Evolutionary conservation across 2,797 vertebrate species (phyloP), one percentile per base, ranked within the genome.

Genomic region (Dendrocincla fuliginosa): DNA sequence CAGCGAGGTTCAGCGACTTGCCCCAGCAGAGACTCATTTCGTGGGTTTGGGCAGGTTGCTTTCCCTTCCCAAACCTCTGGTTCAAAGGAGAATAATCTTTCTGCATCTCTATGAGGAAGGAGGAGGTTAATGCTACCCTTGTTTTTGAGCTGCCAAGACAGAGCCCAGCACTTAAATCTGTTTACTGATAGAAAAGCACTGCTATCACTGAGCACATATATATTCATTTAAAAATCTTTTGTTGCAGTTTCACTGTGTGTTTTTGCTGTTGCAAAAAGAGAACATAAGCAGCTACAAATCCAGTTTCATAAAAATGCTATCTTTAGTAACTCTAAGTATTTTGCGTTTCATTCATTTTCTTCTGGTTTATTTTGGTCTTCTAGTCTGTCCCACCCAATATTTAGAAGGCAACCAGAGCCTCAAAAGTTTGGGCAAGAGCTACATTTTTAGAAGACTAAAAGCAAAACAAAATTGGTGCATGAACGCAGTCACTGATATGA

Each of bases 361-460:
- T 52, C 75, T 80, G 67, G 42, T 95, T 97, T 97, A 97, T 97
- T 98, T 97, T 95, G 53, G 92, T 94, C 78, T 67, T 92, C 80
- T 70, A 74, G 71, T 37, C 96, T 57, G 86, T 82, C 85, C 96
- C 78, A 94, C 93, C 96, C 97, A 96, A 95, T 94, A 95, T 96
- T 98, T 97, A 97, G 95, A 97, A 95, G 97, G 96, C 94, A 97
- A 94, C 61, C 84, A 53, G 77, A 97, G 78, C 84, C 91, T 96
- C 84, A 86, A 52, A 95, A 90, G 65, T 68, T 84, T 89, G 81
- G 69, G 70, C 68, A 82, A 90, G 68, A 87, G 84, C 89, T 63
- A 91, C 87, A 87, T 94, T 95, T 97, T 93, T 57, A 95, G 91
- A 92, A 87, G n/a, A 32, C 69, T 67, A 70, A 80, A 85, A 64